Evolutionary conservation across 2,797 vertebrate species (phyloP).

Genomic region (Halcyon smyrnensis): DNA sequence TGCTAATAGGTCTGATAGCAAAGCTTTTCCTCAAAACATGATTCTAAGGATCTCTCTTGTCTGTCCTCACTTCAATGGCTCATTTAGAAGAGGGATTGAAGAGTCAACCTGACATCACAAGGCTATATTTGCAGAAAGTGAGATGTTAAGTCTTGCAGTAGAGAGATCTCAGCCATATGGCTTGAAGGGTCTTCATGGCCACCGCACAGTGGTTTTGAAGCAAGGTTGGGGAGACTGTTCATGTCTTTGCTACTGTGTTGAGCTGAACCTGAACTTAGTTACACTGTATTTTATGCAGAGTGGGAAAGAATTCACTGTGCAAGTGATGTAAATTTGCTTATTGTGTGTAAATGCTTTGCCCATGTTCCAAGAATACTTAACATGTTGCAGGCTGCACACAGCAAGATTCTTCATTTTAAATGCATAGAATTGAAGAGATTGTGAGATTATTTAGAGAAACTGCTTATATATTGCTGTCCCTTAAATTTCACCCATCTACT

Average conservation of each 20-base stretch:
- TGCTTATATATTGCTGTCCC: constrained; percentile 28
- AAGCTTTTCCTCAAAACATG: neutral
- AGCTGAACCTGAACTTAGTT: neutral
- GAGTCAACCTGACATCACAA: neutral
- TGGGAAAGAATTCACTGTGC: neutral
- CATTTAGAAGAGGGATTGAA: neutral
- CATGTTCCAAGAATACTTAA: constrained; percentile 1
- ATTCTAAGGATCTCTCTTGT: neutral
- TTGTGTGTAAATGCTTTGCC: neutral
- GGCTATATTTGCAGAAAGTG: neutral
- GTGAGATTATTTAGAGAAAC: constrained; percentile 41
- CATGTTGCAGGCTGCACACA: constrained; percentile 3
- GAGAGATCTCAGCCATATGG: neutral
- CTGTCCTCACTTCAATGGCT: neutral
- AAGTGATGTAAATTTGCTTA: neutral
- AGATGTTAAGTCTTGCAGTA: neutral
- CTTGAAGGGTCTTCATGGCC: neutral
- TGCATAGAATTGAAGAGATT: constrained; percentile 62
- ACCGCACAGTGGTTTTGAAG: neutral
- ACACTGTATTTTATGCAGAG: neutral
- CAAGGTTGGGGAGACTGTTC: neutral
- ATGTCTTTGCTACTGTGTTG: neutral
- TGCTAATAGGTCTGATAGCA: neutral
- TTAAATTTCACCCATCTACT: constrained; percentile 56
- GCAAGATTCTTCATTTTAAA: constrained; percentile 65